phyloP scores from a whole-genome alignment of 1,140 invertebrate genomes.

The Neodiprion fabricii region DNA sequence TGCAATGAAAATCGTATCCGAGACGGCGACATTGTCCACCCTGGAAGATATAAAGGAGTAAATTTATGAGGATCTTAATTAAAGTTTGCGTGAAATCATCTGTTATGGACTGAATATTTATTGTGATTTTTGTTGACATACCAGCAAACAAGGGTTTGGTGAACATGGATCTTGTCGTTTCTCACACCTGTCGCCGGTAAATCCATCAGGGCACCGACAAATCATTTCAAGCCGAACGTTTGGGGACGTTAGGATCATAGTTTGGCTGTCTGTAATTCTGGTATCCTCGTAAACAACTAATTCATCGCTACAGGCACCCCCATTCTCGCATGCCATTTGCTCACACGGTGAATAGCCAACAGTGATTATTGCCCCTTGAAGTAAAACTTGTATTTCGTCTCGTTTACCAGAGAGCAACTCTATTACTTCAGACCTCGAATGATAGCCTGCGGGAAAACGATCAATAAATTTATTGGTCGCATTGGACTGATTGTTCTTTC shows the following conservation, averaged over 20 bases:
- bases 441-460: conserved; percentile 58
- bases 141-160: conserved; percentile 83
- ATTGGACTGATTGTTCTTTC: not conserved
- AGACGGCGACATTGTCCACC: conserved; percentile 82
- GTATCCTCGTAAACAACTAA: conserved; percentile 74
- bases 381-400: conserved; percentile 67
- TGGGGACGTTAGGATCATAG: conserved; percentile 82
- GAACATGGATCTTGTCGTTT: conserved; percentile 87
- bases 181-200: conserved; percentile 80
- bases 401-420: conserved; percentile 71
- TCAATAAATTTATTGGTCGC: conserved; percentile 1
- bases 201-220: conserved; percentile 82
- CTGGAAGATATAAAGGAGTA: conserved; percentile 37
- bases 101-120: not conserved
- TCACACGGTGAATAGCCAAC: conserved; percentile 80
- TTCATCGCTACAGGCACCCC: conserved; percentile 76
- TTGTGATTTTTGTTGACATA: conserved; percentile 23
- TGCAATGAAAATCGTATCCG: conserved; percentile 83
- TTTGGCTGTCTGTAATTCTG: conserved; percentile 77
- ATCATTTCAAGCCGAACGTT: conserved; percentile 76
- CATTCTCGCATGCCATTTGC: conserved; percentile 74
- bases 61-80: not conserved
- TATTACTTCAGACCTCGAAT: conserved; percentile 67
- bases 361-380: conserved; percentile 65
- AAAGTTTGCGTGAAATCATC: not conserved